Conservation (phyloP, 2,113 vertebrate species). For the Mormoops blainvillei region DNA sequence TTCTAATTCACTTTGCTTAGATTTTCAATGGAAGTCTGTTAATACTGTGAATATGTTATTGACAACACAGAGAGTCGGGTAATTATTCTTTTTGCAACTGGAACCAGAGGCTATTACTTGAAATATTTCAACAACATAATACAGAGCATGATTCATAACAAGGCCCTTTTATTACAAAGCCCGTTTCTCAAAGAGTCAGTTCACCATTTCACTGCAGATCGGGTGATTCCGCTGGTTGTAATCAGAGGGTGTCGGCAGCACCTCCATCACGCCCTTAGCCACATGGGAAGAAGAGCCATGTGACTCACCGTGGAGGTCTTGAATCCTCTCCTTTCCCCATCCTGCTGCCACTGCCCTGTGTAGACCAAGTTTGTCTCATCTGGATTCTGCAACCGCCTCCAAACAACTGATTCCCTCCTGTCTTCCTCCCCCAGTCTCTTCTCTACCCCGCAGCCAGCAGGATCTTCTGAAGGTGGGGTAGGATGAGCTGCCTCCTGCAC, state of each 20-base stretch:
- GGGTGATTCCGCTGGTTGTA: not conserved
- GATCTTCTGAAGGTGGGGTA: not conserved
- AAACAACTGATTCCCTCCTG: not conserved
- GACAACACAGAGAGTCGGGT: not conserved
- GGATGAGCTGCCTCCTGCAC: not conserved
- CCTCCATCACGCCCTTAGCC: not conserved
- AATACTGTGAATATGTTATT: not conserved
- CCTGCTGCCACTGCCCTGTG: not conserved
- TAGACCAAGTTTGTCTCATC: not conserved
- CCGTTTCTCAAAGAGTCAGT: not conserved
- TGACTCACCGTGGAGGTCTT: not conserved
- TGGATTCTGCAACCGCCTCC: not conserved
- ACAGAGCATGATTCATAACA: not conserved
- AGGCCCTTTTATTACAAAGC: not conserved
- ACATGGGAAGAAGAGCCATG: fast-evolving
- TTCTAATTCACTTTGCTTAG: not conserved
- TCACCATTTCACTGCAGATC: not conserved
- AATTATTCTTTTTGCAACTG: not conserved
- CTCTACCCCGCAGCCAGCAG: not conserved
- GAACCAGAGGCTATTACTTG: not conserved
- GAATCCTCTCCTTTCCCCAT: not conserved
- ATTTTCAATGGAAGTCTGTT: not conserved
- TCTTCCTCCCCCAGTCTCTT: not conserved
- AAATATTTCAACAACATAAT: slow-evolving; percentile 28
- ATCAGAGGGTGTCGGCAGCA: not conserved